Conservation (phyloP, 2,797 vertebrate species). For the Tenualosa ilisha region DNA sequence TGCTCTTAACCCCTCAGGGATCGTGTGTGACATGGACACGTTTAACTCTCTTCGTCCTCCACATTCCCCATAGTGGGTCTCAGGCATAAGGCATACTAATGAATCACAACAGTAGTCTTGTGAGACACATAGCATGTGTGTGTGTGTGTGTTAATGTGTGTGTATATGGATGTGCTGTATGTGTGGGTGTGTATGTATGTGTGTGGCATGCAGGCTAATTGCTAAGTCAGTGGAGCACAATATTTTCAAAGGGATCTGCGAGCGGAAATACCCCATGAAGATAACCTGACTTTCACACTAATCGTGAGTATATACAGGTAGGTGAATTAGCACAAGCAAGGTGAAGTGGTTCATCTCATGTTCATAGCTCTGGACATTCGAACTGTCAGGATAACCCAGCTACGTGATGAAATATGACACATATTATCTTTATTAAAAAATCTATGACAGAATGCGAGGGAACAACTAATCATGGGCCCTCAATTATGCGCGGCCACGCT, state of each 20-base stretch:
- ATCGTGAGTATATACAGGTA: slow-evolving; percentile 2
- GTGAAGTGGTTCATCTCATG: slow-evolving; percentile 19
- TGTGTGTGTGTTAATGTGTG: not conserved
- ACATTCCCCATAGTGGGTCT: slow-evolving; percentile 47
- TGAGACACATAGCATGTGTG: slow-evolving; percentile 34
- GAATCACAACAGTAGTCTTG: slow-evolving; percentile 53
- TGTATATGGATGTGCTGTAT: not conserved
- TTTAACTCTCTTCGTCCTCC: slow-evolving; percentile 44
- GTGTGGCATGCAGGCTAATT: slow-evolving; percentile 11
- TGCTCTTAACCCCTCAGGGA: slow-evolving; percentile 51
- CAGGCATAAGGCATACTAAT: slow-evolving; percentile 50
- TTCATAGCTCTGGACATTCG: slow-evolving; percentile 16
- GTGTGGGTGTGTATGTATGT: not conserved
- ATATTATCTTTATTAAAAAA: slow-evolving; percentile 26
- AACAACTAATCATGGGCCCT: slow-evolving; percentile 24
- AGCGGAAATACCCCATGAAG: not conserved
- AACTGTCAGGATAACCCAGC: slow-evolving; percentile 21
- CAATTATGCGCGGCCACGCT: slow-evolving; percentile 8
- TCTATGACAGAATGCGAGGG: slow-evolving; percentile 24
- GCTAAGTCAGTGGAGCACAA: slow-evolving; percentile 22
- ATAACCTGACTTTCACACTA: slow-evolving; percentile 23
- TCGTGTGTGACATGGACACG: slow-evolving; percentile 41
- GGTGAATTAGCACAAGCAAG: slow-evolving; percentile 24
- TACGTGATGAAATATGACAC: slow-evolving; percentile 22
- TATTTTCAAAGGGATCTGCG: not conserved